Percentiles rank a stretch among this genome's conserved stretches.
Conservation (phyloP, 2,888 invertebrate species). For the Eupithecia centaureata region DNA sequence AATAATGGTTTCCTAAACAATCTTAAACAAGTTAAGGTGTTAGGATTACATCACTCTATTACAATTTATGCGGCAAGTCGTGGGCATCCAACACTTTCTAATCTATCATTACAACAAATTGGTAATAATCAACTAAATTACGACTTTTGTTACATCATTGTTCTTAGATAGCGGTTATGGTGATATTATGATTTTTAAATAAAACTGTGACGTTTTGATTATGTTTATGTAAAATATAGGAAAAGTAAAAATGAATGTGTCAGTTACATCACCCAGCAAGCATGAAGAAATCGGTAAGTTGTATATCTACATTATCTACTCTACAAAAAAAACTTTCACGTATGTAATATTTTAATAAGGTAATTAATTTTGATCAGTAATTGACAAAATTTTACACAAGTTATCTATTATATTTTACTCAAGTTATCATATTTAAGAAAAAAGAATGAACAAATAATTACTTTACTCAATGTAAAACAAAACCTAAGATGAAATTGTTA, state of each 20-base stretch:
- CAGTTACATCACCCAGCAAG: constrained; percentile 58
- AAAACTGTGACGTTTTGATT: constrained; percentile 44
- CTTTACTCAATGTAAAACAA: no score
- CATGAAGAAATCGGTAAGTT: constrained; percentile 74
- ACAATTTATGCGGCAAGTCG: constrained; percentile 28
- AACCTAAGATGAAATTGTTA: neutral
- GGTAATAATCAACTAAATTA: constrained; percentile 40
- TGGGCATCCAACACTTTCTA: constrained; percentile 39
- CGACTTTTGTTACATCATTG: constrained; percentile 38
- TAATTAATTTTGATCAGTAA: neutral
- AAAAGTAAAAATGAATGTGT: constrained; percentile 65
- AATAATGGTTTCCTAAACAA: neutral
- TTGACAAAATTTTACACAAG: neutral
- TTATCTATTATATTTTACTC: no score
- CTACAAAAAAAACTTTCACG: neutral
- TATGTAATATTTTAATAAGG: neutral
- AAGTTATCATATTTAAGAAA: no score
- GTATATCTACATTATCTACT: neutral
- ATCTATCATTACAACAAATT: constrained; percentile 37
- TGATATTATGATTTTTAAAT: constrained; percentile 6
- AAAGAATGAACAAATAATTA: no score
- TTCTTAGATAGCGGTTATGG: constrained; percentile 29
- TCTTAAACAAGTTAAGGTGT: constrained; percentile 15
- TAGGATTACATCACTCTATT: constrained; percentile 27
- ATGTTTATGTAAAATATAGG: constrained; percentile 27